Conservation (phyloP, 2,888 invertebrate species). For the Rotaria sp. region DNA sequence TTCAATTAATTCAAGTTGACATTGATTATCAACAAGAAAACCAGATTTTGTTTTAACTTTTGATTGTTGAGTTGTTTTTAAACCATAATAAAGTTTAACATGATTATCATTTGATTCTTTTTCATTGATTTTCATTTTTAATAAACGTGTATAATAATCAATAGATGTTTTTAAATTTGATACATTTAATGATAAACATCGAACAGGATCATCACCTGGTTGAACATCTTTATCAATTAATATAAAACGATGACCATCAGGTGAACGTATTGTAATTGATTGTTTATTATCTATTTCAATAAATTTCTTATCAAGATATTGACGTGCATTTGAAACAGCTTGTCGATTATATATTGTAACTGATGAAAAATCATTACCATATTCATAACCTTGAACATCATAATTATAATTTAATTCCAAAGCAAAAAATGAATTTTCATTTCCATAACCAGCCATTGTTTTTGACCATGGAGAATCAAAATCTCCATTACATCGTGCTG, state of each 20-base stretch:
- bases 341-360: neutral
- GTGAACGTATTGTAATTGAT: constrained; percentile 51
- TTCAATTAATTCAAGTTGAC: constrained; percentile 68
- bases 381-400: constrained; percentile 58
- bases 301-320: neutral
- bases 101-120: constrained; percentile 59
- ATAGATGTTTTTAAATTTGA: constrained; percentile 32
- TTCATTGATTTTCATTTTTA: constrained; percentile 25
- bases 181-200: constrained; percentile 33
- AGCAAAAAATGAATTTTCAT: constrained; percentile 86
- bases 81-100: constrained; percentile 30
- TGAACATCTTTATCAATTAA: constrained; percentile 63
- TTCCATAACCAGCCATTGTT: constrained; percentile 96
- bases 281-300: neutral
- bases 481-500: constrained; percentile 88
- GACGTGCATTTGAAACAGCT: neutral
- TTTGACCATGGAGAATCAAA: constrained; percentile 74
- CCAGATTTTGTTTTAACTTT: neutral
- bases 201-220: constrained; percentile 10
- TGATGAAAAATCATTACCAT: neutral
- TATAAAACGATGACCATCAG: constrained; percentile 82
- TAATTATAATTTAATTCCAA: constrained; percentile 95
- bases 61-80: neutral
- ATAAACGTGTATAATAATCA: constrained; percentile 35
- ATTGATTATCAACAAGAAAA: constrained; percentile 47